Evolutionary conservation across 2,888 invertebrate genomes (phyloP).

Genomic region (Drosophila neutralis): DNA sequence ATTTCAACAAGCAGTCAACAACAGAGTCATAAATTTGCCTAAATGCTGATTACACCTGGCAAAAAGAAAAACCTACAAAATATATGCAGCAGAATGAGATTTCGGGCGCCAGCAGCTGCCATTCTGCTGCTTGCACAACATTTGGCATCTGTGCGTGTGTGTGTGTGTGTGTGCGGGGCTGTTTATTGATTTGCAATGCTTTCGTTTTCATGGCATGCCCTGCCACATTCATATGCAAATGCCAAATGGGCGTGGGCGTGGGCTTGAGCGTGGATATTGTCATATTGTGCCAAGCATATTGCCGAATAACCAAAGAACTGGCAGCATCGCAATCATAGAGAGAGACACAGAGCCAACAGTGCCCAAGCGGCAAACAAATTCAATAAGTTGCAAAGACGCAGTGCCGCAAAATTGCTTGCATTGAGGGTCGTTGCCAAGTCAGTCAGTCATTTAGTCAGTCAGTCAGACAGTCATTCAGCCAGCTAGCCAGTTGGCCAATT

Average conservation of each 20-base stretch:
- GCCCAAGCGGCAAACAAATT: slow-evolving; percentile 23
- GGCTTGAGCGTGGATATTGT: slow-evolving; percentile 9
- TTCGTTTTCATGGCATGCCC: slow-evolving; percentile 54
- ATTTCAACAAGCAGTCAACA: slow-evolving; percentile 24
- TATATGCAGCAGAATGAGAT: slow-evolving; percentile 25
- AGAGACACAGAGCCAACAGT: slow-evolving; percentile 9
- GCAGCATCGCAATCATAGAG: slow-evolving; percentile 39
- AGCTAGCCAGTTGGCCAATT: slow-evolving; percentile 62
- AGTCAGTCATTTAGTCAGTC: background rate
- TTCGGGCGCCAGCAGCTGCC: slow-evolving; percentile 30
- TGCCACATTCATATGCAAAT: slow-evolving; percentile 67
- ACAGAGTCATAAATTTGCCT: slow-evolving; percentile 48
- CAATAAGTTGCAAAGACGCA: slow-evolving; percentile 51
- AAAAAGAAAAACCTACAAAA: background rate
- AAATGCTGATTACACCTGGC: slow-evolving; percentile 51
- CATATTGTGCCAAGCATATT: slow-evolving; percentile 66
- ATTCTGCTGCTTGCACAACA: slow-evolving; percentile 39
- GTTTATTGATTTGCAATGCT: slow-evolving; percentile 63
- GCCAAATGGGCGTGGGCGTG: slow-evolving; percentile 30
- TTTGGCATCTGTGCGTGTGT: background rate
- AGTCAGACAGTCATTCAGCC: slow-evolving; percentile 2
- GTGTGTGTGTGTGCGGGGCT: slow-evolving; percentile 3
- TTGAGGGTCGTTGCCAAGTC: slow-evolving; percentile 36
- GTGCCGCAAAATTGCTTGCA: slow-evolving; percentile 37
- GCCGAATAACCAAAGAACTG: slow-evolving; percentile 41